phyloP scores from a whole-genome alignment of 1,140 invertebrate genomes.

The Arion vulgaris region DNA sequence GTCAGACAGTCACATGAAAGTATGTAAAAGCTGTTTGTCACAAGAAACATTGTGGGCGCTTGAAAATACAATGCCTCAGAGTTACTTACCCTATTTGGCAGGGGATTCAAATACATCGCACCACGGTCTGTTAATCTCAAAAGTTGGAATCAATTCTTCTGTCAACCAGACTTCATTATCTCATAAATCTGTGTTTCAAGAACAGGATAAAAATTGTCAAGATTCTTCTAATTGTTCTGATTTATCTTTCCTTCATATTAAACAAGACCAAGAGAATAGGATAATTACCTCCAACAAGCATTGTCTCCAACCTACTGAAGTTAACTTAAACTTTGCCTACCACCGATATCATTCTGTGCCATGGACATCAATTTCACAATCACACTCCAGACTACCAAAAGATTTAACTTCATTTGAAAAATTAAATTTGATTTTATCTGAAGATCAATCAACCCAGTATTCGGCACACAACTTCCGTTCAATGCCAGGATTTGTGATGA shows the following conservation, averaged over 20 bases:
- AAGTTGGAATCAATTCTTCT: neutral
- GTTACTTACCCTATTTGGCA: neutral
- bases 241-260: neutral
- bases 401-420: conserved; percentile 28
- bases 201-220: neutral
- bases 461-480: conserved; percentile 32
- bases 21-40: neutral
- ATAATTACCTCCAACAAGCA: neutral
- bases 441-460: conserved; percentile 20
- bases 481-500: conserved; percentile 40
- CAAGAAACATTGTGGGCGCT: neutral
- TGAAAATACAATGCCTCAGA: neutral
- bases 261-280: neutral
- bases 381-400: neutral
- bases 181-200: neutral
- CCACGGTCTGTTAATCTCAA: neutral
- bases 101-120: neutral
- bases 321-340: neutral
- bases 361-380: neutral
- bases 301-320: neutral
- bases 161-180: neutral
- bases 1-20: neutral
- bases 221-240: neutral
- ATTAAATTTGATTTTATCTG: conserved; percentile 18
- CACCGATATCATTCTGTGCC: neutral